Conservation (phyloP, 2,888 invertebrate genomes). For the Petrophora chlorosata region DNA sequence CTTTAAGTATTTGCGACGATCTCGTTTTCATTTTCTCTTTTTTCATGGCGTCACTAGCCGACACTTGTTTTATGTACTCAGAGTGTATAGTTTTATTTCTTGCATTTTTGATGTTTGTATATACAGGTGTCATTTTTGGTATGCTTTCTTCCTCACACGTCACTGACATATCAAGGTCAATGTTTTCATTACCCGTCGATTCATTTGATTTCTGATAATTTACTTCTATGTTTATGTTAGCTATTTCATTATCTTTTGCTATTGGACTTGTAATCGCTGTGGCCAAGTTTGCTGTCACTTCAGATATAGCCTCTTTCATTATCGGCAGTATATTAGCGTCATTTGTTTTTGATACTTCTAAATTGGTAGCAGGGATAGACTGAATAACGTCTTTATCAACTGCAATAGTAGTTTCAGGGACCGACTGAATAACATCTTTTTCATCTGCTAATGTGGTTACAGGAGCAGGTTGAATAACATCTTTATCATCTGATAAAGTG, state of each 20-base stretch:
- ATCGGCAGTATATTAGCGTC: too few relatives aligned
- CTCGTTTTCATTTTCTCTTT: neutral
- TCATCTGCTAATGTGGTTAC: too few relatives aligned
- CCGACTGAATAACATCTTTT: too few relatives aligned
- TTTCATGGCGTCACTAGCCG: neutral
- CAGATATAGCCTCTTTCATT: too few relatives aligned
- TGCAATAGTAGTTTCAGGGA: neutral
- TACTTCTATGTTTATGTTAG: neutral
- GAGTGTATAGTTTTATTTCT: constrained; percentile 7
- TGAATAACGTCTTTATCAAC: too few relatives aligned
- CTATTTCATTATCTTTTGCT: neutral
- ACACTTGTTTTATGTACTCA: neutral
- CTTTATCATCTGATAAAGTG: too few relatives aligned
- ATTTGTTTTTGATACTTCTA: too few relatives aligned
- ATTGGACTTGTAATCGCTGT: neutral
- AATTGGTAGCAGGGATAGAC: too few relatives aligned
- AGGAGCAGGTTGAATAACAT: neutral
- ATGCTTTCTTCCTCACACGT: constrained; percentile 10
- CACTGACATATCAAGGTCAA: constrained; percentile 16
- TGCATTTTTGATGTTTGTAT: constrained; percentile 4
- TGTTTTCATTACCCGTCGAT: constrained; percentile 4
- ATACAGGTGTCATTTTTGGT: neutral
- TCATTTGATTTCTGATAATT: too few relatives aligned
- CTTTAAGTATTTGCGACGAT: too few relatives aligned
- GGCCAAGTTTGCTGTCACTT: neutral